phyloP scores from a whole-genome alignment of 64 coral and sea anemone species.

The Pachyseris speciosa region DNA sequence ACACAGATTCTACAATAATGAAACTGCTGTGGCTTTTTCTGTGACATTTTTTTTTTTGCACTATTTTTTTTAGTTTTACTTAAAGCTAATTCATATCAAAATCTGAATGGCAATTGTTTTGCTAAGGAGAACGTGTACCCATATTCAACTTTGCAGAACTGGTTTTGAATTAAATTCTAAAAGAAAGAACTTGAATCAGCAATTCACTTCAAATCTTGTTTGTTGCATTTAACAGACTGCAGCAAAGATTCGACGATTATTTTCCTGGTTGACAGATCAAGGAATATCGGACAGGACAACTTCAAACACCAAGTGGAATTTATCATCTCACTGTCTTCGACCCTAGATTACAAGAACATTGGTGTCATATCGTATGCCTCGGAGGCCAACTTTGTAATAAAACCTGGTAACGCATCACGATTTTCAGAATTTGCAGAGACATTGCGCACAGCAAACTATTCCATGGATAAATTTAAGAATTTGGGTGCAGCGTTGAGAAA shows the following conservation, averaged over 20 bases:
- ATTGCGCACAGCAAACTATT: background rate
- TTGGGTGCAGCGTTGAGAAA: background rate
- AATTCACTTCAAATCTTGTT: too few relatives aligned
- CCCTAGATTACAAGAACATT: background rate
- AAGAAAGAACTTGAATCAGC: too few relatives aligned
- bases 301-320: slow-evolving; percentile 3
- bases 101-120: too few relatives aligned
- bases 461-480: background rate
- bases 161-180: too few relatives aligned
- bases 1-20: too few relatives aligned
- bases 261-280: background rate
- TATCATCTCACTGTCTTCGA: background rate
- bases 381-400: background rate
- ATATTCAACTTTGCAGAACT: too few relatives aligned
- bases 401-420: background rate
- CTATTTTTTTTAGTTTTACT: too few relatives aligned
- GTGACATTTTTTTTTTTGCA: too few relatives aligned
- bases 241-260: background rate
- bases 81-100: too few relatives aligned
- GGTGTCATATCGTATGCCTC: background rate
- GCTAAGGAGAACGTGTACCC: too few relatives aligned
- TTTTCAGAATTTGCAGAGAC: background rate
- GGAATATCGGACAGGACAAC: background rate
- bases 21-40: too few relatives aligned
- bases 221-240: background rate